Conservation (phyloP, 2,888 invertebrate genomes). For the Drosophila anomalata region DNA sequence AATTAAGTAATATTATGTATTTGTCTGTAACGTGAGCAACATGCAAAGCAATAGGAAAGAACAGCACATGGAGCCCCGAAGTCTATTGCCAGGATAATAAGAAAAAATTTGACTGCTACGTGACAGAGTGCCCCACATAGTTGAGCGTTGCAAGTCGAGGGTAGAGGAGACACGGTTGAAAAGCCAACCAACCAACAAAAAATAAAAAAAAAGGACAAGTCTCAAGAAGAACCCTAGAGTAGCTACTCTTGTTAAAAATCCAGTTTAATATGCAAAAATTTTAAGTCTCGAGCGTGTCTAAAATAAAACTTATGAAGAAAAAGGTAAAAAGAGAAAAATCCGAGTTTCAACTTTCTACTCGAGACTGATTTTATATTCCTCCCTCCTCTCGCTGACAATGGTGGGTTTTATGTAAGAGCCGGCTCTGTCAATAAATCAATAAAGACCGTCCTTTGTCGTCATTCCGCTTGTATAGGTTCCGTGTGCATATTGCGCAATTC, state of each 20-base stretch:
- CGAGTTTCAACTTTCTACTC: background rate
- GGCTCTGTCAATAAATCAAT: conserved; percentile 70
- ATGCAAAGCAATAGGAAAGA: conserved; percentile 48
- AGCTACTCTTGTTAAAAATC: background rate
- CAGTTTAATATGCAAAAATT: conserved; percentile 1
- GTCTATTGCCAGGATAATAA: conserved; percentile 62
- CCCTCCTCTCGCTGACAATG: background rate
- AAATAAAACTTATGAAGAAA: background rate
- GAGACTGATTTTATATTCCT: background rate
- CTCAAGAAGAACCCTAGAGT: background rate
- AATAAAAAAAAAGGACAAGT: background rate
- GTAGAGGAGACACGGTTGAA: background rate
- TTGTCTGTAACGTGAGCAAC: conserved; percentile 76
- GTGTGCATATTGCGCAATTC: conserved; percentile 76
- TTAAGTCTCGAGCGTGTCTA: background rate
- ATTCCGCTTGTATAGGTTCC: conserved; percentile 59
- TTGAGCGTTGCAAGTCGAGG: conserved; percentile 12
- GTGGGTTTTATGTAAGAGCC: conserved; percentile 35
- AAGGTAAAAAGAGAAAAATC: background rate
- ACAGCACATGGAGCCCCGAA: conserved; percentile 23
- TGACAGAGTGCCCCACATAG: conserved; percentile 68
- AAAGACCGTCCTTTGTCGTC: conserved; percentile 61
- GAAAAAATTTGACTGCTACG: conserved; percentile 75
- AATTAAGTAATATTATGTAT: conserved; percentile 78
- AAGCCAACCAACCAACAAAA: background rate